Conservation (phyloP, 2,113 vertebrate genomes). For the Urocitellus parryii region DNA sequence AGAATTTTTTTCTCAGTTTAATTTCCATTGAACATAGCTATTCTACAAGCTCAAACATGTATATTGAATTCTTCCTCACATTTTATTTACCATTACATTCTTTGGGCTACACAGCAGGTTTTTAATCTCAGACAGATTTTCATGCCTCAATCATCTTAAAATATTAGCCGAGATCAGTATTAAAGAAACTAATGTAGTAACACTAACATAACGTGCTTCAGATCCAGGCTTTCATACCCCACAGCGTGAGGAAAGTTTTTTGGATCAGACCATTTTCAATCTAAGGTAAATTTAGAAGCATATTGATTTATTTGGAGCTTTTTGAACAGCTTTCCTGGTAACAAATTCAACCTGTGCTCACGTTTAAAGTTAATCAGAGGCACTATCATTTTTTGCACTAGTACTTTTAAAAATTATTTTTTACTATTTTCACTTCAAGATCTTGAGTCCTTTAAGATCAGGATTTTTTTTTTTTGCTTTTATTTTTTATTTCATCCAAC, state of each 20-base stretch:
- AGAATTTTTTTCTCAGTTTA: conserved; percentile 23
- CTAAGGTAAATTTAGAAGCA: conserved; percentile 37
- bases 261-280: neutral
- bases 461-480: neutral
- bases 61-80: conserved; percentile 4
- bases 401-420: neutral
- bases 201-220: neutral
- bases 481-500: conserved; percentile 4
- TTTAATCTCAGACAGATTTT: conserved; percentile 70
- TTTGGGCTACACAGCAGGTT: neutral
- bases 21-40: conserved; percentile 10
- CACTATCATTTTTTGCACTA: neutral
- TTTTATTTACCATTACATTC: conserved; percentile 55
- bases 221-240: conserved; percentile 11
- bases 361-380: conserved; percentile 25
- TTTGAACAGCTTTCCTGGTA: neutral
- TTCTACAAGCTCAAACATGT: conserved; percentile 60
- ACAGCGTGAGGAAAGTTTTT: neutral
- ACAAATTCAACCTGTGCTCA: conserved; percentile 12
- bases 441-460: neutral
- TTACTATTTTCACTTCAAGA: neutral
- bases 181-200: conserved; percentile 20
- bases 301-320: conserved; percentile 15
- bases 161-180: conserved; percentile 14
- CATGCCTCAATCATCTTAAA: conserved; percentile 62